phyloP scores from a whole-genome alignment of 1,140 invertebrate genomes.

The Lepeophtheirus salmonis region DNA sequence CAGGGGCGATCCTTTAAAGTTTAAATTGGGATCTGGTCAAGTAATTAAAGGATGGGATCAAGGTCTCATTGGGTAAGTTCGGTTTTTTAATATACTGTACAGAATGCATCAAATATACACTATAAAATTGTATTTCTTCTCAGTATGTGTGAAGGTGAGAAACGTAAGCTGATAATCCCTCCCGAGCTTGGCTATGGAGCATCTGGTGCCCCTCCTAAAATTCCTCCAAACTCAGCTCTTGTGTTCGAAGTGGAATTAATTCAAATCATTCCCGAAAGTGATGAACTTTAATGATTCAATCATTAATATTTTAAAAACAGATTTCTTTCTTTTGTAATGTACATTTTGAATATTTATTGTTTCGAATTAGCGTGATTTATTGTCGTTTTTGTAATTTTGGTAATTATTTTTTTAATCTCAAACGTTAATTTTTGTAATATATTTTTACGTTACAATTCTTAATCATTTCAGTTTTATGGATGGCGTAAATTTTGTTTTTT shows the following conservation, averaged over 20 bases:
- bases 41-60: conserved; percentile 71
- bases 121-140: conserved; percentile 19
- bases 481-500: too few species aligned
- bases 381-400: too few species aligned
- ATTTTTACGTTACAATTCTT: too few species aligned
- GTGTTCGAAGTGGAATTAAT: conserved; percentile 64
- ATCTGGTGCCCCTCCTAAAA: conserved; percentile 53
- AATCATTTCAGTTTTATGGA: too few species aligned
- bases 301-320: too few species aligned
- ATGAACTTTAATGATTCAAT: conserved; percentile 33
- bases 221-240: conserved; percentile 53
- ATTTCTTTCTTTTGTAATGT: too few species aligned
- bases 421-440: too few species aligned
- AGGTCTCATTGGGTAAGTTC: conserved; percentile 43
- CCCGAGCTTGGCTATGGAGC: conserved; percentile 61
- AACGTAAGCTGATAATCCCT: conserved; percentile 60
- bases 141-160: conserved; percentile 64
- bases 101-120: background rate
- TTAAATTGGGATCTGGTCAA: conserved; percentile 55
- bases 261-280: conserved; percentile 48
- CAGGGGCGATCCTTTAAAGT: conserved; percentile 48
- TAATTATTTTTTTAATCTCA: too few species aligned
- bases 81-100: conserved; percentile 2
- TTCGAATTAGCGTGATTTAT: too few species aligned
- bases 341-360: too few species aligned